phyloP scores from a whole-genome alignment of 2,113 vertebrate genomes.

The Columba janthina region DNA sequence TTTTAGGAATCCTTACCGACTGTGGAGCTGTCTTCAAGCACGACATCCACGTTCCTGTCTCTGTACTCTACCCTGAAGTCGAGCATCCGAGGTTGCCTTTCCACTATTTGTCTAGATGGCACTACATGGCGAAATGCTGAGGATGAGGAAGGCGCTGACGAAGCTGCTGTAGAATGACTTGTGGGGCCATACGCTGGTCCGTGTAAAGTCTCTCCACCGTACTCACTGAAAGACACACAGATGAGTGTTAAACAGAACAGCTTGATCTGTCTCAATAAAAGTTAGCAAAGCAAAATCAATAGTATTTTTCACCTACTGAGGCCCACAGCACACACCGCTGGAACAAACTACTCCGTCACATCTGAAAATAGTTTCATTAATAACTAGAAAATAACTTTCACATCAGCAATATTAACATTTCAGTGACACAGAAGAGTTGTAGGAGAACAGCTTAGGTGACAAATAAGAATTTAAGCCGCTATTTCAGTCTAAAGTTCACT shows the following conservation, averaged over 20 bases:
- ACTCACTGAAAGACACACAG: conserved; percentile 81
- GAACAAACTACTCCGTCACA: neutral
- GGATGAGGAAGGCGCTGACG: conserved; percentile 80
- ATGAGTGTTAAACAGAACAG: neutral
- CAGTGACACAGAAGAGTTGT: neutral
- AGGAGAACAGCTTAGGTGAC: neutral
- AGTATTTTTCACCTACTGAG: neutral
- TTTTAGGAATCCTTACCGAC: conserved; percentile 85
- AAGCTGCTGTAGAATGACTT: conserved; percentile 76
- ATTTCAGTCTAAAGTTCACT: neutral
- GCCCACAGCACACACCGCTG: neutral
- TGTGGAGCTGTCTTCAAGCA: conserved; percentile 93
- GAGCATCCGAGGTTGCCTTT: conserved; percentile 94
- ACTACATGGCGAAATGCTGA: conserved; percentile 90
- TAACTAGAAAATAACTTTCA: neutral
- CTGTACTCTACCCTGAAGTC: conserved; percentile 97
- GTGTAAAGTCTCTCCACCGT: conserved; percentile 83
- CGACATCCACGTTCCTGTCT: conserved; percentile 91
- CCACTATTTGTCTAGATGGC: conserved; percentile 90
- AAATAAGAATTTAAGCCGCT: neutral
- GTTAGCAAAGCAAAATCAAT: neutral
- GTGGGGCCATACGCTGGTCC: conserved; percentile 74
- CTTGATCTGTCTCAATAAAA: neutral
- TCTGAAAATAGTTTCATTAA: neutral
- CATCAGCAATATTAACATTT: neutral